Evolutionary conservation across 2,888 invertebrate genomes (phyloP).

Genomic region (Aporophyla lueneburgensis): DNA sequence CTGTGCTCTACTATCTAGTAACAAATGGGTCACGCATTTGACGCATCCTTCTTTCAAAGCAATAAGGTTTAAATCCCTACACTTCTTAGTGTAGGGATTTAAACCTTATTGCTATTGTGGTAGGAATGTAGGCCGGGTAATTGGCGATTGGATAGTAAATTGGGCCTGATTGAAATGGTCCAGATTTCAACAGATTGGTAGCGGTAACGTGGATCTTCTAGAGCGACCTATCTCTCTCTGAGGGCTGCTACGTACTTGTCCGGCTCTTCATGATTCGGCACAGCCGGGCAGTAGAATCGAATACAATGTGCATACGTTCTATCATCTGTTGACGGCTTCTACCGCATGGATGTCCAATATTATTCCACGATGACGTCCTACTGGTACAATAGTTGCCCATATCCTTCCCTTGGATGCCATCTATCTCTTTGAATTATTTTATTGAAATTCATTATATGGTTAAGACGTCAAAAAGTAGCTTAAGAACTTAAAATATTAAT

Average conservation of each 20-base stretch:
- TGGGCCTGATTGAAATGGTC: conserved; percentile 83
- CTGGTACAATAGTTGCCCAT: no score
- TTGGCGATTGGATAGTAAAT: conserved; percentile 73
- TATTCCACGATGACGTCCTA: no score
- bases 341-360: no score
- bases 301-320: neutral
- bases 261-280: neutral
- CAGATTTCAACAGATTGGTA: conserved; percentile 74
- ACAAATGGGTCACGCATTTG: conserved; percentile 21
- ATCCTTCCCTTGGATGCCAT: no score
- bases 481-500: no score
- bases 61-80: conserved; percentile 27
- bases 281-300: neutral
- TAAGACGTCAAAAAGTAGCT: no score
- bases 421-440: no score
- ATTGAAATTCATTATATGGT: no score
- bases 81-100: no score
- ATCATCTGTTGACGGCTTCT: no score
- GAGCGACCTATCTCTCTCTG: conserved; percentile 40
- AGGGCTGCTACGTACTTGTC: neutral
- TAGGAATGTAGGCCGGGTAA: conserved; percentile 45
- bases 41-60: conserved; percentile 18
- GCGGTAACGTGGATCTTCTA: conserved; percentile 34
- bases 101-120: no score
- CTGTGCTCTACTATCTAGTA: conserved; percentile 25